phyloP scores from a whole-genome alignment of 1,140 invertebrate species.

The Adoxophyes honmai region DNA sequence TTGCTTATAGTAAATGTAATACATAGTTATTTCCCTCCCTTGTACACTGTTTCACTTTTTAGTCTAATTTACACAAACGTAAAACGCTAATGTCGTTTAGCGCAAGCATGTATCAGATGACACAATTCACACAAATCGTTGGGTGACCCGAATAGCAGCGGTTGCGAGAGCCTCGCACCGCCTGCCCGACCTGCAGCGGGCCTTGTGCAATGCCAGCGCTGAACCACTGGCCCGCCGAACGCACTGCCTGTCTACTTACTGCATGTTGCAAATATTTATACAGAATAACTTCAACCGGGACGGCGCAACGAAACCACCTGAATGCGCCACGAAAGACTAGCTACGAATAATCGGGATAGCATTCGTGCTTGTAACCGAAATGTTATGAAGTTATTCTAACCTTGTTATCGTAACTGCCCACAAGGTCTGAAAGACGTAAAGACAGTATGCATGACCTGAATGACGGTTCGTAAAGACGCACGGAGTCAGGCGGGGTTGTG shows the following conservation, averaged over 20 bases:
- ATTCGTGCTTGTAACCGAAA: no score
- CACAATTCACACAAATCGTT: slow-evolving; percentile 74
- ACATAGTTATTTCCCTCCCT: no score
- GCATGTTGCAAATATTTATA: no score
- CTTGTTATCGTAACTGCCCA: no score
- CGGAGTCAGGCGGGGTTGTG: slow-evolving; percentile 34
- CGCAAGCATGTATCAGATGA: slow-evolving; percentile 60
- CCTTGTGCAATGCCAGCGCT: slow-evolving; percentile 65
- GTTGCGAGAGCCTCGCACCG: slow-evolving; percentile 66
- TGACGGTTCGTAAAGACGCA: background rate
- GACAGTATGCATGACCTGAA: background rate
- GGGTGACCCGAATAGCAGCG: slow-evolving; percentile 67
- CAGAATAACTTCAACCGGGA: no score
- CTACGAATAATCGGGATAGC: no score
- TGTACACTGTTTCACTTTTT: no score
- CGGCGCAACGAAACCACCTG: no score
- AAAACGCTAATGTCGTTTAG: slow-evolving; percentile 28
- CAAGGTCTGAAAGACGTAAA: no score
- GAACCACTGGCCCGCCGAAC: slow-evolving; percentile 5
- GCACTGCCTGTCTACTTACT: background rate
- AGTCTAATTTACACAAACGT: background rate
- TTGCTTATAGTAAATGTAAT: no score
- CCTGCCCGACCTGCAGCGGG: slow-evolving; percentile 54
- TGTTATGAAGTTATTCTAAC: no score
- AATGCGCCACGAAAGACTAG: no score